Percentiles rank a stretch among this genome's conserved stretches.
phyloP scores from a whole-genome alignment of 1,140 invertebrate species.

The Littorina saxatilis region DNA sequence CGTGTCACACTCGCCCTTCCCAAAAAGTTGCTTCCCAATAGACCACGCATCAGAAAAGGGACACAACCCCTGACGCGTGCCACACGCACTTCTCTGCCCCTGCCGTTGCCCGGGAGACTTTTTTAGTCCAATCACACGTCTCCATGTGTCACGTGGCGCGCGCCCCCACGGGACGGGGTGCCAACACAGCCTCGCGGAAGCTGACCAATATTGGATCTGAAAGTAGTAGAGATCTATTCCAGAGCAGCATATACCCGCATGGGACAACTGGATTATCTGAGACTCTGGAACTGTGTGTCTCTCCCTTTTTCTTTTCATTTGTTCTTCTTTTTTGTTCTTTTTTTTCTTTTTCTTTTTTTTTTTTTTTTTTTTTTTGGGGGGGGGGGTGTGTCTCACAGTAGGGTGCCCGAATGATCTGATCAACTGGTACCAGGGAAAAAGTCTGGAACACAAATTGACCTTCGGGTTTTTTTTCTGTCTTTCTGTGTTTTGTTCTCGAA shows the following conservation, averaged over 20 bases:
- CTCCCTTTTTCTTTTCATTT: not conserved
- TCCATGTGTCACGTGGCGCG: not conserved
- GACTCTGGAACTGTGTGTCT: too few relatives aligned
- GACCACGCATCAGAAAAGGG: not conserved
- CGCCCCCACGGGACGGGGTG: not conserved
- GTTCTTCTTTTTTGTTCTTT: not conserved
- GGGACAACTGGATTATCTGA: not conserved
- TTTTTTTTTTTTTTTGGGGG: not conserved
- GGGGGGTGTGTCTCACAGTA: not conserved
- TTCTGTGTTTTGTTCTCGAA: too few relatives aligned
- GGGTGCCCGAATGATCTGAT: too few relatives aligned
- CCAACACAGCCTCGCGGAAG: not conserved
- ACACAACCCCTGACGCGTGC: not conserved
- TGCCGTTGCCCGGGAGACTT: conserved; percentile 11
- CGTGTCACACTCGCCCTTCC: not conserved
- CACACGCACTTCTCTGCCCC: not conserved
- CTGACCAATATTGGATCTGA: conserved; percentile 20
- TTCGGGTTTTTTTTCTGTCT: too few relatives aligned
- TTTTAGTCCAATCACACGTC: conserved; percentile 27
- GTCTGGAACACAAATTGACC: too few relatives aligned
- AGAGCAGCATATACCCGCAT: not conserved
- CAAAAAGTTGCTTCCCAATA: not conserved
- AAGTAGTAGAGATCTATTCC: not conserved
- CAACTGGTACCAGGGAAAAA: too few relatives aligned
- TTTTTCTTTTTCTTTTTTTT: not conserved